phyloP scores from a whole-genome alignment of 1,140 invertebrate genomes.

The Cephus cinctus region DNA sequence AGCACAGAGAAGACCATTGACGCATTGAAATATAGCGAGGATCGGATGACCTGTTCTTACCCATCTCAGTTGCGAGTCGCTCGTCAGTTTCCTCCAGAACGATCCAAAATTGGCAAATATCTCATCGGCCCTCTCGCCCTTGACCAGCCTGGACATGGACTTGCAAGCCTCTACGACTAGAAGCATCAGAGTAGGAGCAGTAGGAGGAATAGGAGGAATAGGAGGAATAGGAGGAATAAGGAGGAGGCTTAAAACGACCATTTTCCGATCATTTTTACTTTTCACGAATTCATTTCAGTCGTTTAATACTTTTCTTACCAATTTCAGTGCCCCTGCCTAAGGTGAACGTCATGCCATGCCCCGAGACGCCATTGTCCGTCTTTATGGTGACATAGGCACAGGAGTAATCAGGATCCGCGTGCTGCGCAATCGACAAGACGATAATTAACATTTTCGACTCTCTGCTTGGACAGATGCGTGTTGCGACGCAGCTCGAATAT shows the following conservation, averaged over 20 bases:
- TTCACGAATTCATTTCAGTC: no score
- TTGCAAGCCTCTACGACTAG: slow-evolving; percentile 74
- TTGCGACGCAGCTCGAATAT: no score
- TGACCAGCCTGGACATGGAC: slow-evolving; percentile 66
- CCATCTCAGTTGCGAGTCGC: slow-evolving; percentile 89
- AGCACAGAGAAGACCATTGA: no score
- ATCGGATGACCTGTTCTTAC: slow-evolving; percentile 54
- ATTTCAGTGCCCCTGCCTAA: slow-evolving; percentile 83
- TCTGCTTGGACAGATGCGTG: not conserved
- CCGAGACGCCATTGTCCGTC: slow-evolving; percentile 64
- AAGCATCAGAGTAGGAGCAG: no score
- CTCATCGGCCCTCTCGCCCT: slow-evolving; percentile 62
- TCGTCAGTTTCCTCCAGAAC: slow-evolving; percentile 81
- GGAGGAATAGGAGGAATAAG: no score
- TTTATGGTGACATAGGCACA: slow-evolving; percentile 81
- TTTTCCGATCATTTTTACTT: no score
- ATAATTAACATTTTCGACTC: slow-evolving; percentile 2
- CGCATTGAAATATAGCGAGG: no score
- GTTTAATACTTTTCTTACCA: slow-evolving; percentile 55
- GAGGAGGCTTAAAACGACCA: no score
- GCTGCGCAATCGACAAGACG: slow-evolving; percentile 54
- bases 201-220: no score
- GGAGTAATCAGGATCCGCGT: slow-evolving; percentile 87
- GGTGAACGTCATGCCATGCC: slow-evolving; percentile 85
- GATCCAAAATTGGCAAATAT: slow-evolving; percentile 76